Evolutionary conservation across 1,140 invertebrate genomes (phyloP), one percentile per base, ranked within the genome.

Genomic region (Pteromalus puparum): DNA sequence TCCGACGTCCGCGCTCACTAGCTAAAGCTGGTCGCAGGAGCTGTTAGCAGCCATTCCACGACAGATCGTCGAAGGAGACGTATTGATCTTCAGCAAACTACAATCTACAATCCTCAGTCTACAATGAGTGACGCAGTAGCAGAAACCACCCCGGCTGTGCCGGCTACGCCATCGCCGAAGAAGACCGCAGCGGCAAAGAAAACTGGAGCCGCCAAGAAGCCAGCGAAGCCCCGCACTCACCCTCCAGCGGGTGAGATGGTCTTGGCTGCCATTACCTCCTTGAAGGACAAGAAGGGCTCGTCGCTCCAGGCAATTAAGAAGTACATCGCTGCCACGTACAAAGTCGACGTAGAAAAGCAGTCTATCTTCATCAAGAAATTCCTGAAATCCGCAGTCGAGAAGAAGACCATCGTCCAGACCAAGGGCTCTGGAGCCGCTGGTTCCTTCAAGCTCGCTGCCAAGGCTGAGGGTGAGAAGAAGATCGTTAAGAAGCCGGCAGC

Each of bases 231-330:
- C 38, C 38, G 38, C 10, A 42, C 38, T 42, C 38, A 42, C 38
- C 38, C 38, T 9, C 38, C 92, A 87, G 94, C 93, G 0, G 91
- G 93, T 34, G 92, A 93, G 87, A 94, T 94, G 94, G 93, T 96
- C 4, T 93, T 91, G 85, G 92, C 91, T 79, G 95, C 95, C 34
- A 95, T 96, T 87, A 93, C 92, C 80, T 91, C 89, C 70, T 89
- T 96, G 83, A 95, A 95, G 85, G 94, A 95, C 85, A 92, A 94
- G 73, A 93, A 93, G 85, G 95, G 95, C 13, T 95, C 94, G 7
- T 95, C 94, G 0, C 90, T 95, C 30, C 92, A 94, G 87, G 95
- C 94, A 18, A 95, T 95, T 89, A 95, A 95, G 89, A 95, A 95
- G 88, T 95, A 95, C 90, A 94, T 95, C 73, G 88, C 92, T 70